Evolutionary conservation across 2,888 invertebrate genomes (phyloP), one percentile per base, ranked within the genome.

Genomic region (Athalia cordata): DNA sequence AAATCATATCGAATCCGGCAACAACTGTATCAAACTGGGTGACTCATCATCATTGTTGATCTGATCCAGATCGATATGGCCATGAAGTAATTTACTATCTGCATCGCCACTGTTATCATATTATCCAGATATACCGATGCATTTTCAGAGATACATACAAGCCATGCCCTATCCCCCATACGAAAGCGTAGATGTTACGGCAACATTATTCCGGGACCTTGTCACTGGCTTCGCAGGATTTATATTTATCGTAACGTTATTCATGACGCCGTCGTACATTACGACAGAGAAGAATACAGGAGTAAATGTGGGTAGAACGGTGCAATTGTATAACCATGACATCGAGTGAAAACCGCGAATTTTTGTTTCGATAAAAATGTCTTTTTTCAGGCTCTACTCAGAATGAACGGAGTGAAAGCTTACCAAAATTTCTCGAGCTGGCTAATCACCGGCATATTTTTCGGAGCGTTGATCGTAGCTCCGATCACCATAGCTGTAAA

Each of bases 81-180:
- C 29, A 29, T 29, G 29, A 29, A 29, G 29, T 29, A 29, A 29
- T 29, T 29, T 2, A 29, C 29, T 29, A 29, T 29, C 29, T 29
- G 29, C 29, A 29, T 29, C 2, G 29, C 29, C 2, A 29, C 29
- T 29, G 29, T 29, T 29, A 29, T 29, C 29, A 29, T 29, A 29
- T 29, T 1, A 29, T 29, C 29, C 29, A 29, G 29, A 29, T 29
- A 29, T 29, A 29, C 8, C 5, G 57, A 47, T 15, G 45, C 29
- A 29, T 29, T 59, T 45, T 9, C 50, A 88, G 88, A 62, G 88
- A 8, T 86, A 83, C n/a, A 82, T 87, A 77, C 89, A 90, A 81
- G 83, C 85, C 85, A 88, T 89, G 88, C 90, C 90, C 0, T 87
- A 87, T 81, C 89, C 89, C 4, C 89, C 88, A 4, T 83, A 86